These are phyloP conservation scores for Ochropleura leucogaster DNA, from an alignment of 2,888 invertebrate species.

Conservation along the genomic window DNA sequence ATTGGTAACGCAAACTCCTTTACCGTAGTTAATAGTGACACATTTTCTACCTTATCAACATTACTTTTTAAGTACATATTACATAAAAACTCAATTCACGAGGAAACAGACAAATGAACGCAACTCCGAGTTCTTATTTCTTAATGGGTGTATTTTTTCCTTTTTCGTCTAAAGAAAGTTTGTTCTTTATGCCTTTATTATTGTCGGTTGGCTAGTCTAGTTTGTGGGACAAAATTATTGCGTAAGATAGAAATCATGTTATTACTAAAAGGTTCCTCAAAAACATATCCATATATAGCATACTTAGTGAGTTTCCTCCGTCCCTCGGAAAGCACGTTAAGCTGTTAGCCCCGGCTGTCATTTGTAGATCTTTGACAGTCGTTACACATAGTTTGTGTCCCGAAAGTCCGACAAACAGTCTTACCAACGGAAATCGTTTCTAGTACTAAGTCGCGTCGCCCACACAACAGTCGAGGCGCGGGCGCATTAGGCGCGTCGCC, in stretches of 20 bases:
- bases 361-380: too few species aligned
- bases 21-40: not conserved
- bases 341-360: too few species aligned
- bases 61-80: slow-evolving; percentile 8
- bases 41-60: slow-evolving; percentile 3
- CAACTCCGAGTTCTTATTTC: slow-evolving; percentile 22
- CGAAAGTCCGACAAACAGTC: too few species aligned
- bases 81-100: slow-evolving; percentile 40
- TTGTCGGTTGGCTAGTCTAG: slow-evolving; percentile 9
- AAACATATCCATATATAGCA: not conserved
- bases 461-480: too few species aligned
- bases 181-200: slow-evolving; percentile 20
- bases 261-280: not conserved
- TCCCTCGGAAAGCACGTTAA: too few species aligned
- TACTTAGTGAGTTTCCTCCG: too few species aligned
- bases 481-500: too few species aligned
- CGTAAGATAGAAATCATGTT: slow-evolving; percentile 3
- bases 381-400: too few species aligned
- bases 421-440: too few species aligned
- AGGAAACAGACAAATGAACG: slow-evolving; percentile 37
- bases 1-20: too few species aligned
- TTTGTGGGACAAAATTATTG: not conserved
- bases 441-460: too few species aligned
- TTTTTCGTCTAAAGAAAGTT: slow-evolving; percentile 25
- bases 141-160: slow-evolving; percentile 44